Base-by-base conservation (phyloP, 1,140 invertebrate species). In the Helicoverpa armigera region DNA sequence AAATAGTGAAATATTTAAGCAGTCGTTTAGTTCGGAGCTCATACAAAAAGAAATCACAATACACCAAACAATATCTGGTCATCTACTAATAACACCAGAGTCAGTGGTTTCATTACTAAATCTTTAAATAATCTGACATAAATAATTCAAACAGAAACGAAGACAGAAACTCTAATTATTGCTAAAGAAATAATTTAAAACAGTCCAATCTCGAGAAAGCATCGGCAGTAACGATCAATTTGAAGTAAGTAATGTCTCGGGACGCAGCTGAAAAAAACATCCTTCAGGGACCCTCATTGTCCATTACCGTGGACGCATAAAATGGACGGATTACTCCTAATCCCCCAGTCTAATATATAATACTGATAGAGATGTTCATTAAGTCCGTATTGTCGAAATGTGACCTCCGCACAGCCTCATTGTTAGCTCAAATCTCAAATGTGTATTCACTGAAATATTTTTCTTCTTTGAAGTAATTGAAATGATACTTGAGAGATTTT, bases 251-350 rank as follows among this genome's bases (percentile, higher is more conserved):
- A 72, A 72, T 54, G 50, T 72, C 50, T 72, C 7, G 50, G 69
- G 69, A 72, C 69, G 69, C 69, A 72, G 69, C 69, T 72, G 69
- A n/a, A 72, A 31, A 50, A 54, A 72, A 23, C 53, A 70, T 70
- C 50, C 18, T 13, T 72, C 69, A 54, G 35, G 18, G 69, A 54
- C 35, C 1, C 67, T 54, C 69, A 72, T 72, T 72, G 53, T 70
- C 67, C 50, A 54, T 70, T 53, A 70, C 7, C 43, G 43, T 13
- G 43, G 67, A 70, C 10, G 16, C 67, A 50, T 70, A 67, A 58
- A 67, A 67, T 35, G 43, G 35, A n/a, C 18, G 69, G 69, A 72
- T 72, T 72, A 54, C 12, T 4, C 53, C 23, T 51, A 72, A 72
- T 3, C 14, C 50, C 43, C 3, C 69, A 53, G 18, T 31, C 54